Percentiles rank a stretch among this genome's conserved stretches.
Evolutionary conservation across 2,888 invertebrate species (phyloP).

Genomic region (Acheta domesticus): DNA sequence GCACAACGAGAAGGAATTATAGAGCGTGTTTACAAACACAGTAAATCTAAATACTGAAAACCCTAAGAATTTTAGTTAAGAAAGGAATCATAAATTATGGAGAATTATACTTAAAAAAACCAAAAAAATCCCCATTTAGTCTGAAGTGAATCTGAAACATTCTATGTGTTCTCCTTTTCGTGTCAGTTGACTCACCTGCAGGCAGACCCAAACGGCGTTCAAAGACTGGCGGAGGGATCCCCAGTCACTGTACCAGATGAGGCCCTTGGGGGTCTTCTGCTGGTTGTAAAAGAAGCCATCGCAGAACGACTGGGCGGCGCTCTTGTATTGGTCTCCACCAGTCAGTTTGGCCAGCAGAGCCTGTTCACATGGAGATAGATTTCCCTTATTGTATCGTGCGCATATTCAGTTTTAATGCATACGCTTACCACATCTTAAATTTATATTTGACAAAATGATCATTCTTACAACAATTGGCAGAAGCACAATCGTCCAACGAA

Average conservation of each 20-base stretch:
- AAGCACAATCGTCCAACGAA: too few species aligned
- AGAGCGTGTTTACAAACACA: too few species aligned
- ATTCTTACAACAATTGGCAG: too few species aligned
- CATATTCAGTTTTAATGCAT: not conserved
- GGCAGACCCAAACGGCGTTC: conserved; percentile 40
- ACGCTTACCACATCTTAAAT: not conserved
- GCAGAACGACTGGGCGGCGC: conserved; percentile 35
- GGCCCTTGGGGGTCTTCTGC: conserved; percentile 29
- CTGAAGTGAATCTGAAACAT: too few species aligned
- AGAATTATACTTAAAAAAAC: too few species aligned
- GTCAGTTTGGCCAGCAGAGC: conserved; percentile 39
- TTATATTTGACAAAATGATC: not conserved
- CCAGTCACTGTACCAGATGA: conserved; percentile 19
- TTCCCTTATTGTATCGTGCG: not conserved
- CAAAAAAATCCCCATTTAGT: too few species aligned
- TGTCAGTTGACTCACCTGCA: conserved; percentile 34
- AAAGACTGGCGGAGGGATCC: conserved; percentile 26
- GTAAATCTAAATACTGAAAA: too few species aligned
- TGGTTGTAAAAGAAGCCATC: conserved; percentile 29
- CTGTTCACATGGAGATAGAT: conserved; percentile 24
- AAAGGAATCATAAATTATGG: too few species aligned
- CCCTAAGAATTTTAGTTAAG: too few species aligned
- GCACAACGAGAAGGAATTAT: not conserved
- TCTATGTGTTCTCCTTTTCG: too few species aligned
- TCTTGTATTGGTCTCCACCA: conserved; percentile 35